A percentile compares a stretch with the other conserved stretches of the same genome.
Conservation (phyloP, 2,797 vertebrate genomes). For the Hephaestus fuliginosus region DNA sequence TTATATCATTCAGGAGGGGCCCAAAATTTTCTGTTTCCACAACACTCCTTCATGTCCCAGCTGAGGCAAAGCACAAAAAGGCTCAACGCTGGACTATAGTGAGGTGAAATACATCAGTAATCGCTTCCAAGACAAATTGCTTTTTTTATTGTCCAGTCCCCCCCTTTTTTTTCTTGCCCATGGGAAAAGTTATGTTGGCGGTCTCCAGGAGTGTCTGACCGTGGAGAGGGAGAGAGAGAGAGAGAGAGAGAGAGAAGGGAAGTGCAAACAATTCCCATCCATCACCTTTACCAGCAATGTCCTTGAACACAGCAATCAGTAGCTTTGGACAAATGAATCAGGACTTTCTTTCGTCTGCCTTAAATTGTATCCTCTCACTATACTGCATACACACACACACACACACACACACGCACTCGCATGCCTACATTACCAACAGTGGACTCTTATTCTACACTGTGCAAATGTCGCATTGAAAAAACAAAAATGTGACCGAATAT, state of each 20-base stretch:
- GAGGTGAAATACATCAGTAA: conserved; percentile 62
- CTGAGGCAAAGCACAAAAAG: conserved; percentile 25
- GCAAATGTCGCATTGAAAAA: neutral
- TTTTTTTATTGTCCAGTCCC: conserved; percentile 62
- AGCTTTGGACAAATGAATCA: conserved; percentile 79
- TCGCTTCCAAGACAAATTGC: conserved; percentile 66
- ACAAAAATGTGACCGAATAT: too few relatives aligned
- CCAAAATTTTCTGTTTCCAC: neutral
- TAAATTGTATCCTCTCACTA: conserved; percentile 58
- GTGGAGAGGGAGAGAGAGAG: conserved; percentile 15
- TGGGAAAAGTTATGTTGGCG: conserved; percentile 55
- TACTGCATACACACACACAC: conserved; percentile 19
- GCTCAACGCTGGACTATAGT: conserved; percentile 29
- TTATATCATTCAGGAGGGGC: neutral
- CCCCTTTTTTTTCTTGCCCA: conserved; percentile 27
- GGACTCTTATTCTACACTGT: neutral
- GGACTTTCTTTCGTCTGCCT: conserved; percentile 57
- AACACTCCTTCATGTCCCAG: conserved; percentile 3
- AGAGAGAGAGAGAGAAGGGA: conserved; percentile 17
- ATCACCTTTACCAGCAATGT: conserved; percentile 80
- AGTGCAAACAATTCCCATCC: conserved; percentile 68
- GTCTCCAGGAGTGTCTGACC: conserved; percentile 46
- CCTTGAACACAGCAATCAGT: conserved; percentile 81
- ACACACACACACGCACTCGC: conserved; percentile 8
- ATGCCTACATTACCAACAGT: neutral